These are phyloP conservation scores for Liasis olivaceus DNA, from an alignment of 2,797 vertebrate genomes.

Conservation along the genomic window DNA sequence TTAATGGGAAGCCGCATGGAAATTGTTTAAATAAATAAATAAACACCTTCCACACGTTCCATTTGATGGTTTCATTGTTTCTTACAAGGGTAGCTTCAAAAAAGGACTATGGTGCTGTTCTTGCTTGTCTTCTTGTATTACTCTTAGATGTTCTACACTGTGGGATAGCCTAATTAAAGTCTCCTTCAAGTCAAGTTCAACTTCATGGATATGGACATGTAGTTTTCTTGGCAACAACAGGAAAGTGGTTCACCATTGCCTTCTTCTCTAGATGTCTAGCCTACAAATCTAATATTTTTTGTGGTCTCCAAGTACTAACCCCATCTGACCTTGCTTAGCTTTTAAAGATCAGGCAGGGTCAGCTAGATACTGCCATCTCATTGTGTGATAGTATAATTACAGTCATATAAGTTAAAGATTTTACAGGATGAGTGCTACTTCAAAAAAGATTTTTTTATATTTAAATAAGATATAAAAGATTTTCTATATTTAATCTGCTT, in stretches of 20 bases:
- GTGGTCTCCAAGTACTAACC: not conserved
- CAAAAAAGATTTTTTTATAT: not conserved
- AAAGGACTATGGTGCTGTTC: not conserved
- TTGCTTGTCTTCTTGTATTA: slow-evolving; percentile 28
- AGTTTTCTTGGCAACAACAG: not conserved
- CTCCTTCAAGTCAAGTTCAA: not conserved
- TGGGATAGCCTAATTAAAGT: not conserved
- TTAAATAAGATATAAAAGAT: too few relatives aligned
- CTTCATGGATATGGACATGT: not conserved
- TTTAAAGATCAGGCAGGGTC: not conserved
- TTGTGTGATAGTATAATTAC: slow-evolving; percentile 37
- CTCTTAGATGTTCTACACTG: slow-evolving; percentile 46
- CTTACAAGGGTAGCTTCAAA: not conserved
- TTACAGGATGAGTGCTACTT: not conserved
- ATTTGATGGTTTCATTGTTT: not conserved
- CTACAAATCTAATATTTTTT: not conserved
- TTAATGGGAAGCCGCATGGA: not conserved
- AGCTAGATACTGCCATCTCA: not conserved
- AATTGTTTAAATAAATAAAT: not conserved
- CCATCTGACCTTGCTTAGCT: not conserved
- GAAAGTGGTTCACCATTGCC: not conserved
- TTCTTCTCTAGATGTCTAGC: not conserved
- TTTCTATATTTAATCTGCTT: too few relatives aligned
- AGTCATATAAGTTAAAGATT: not conserved
- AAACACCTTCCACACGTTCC: not conserved